These are phyloP conservation scores for Eurystomus glaucurus DNA, from an alignment of 2,797 vertebrate genomes.

Conservation along the genomic window DNA sequence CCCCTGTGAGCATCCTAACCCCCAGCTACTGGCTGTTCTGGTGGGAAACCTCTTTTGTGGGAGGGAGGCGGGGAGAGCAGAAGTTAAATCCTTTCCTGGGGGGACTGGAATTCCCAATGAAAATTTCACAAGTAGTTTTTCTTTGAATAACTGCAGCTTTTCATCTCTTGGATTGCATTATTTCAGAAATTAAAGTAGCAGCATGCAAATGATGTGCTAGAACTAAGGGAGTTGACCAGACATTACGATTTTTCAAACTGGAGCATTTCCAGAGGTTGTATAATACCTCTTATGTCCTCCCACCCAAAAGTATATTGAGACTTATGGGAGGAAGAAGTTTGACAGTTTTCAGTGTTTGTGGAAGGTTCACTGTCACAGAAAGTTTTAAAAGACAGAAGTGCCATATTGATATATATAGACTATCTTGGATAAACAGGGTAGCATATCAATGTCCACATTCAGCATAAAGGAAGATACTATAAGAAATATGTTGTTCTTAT, in stretches of 20 bases:
- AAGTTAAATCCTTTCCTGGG: not conserved
- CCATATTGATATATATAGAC: not conserved
- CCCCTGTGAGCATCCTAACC: not conserved
- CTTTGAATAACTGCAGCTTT: not conserved
- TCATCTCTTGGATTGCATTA: not conserved
- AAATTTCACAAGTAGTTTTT: not conserved
- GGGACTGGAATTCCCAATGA: not conserved
- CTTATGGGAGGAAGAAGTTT: not conserved
- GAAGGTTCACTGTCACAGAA: not conserved
- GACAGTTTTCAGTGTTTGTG: constrained; percentile 8
- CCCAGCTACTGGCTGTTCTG: not conserved
- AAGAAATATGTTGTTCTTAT: not conserved
- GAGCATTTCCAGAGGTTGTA: constrained; percentile 35
- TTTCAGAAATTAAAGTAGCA: constrained; percentile 2
- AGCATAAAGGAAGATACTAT: not conserved
- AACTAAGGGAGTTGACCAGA: not conserved
- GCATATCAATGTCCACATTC: not conserved
- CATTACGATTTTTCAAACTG: constrained; percentile 13
- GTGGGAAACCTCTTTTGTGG: not conserved
- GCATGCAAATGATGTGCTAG: not conserved
- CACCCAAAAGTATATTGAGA: constrained; percentile 31
- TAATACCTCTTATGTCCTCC: constrained; percentile 33
- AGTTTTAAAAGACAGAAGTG: not conserved
- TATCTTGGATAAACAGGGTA: not conserved
- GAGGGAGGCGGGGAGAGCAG: not conserved